Conservation (phyloP, 2,888 invertebrate species). For the Zaprionus lineosus region DNA sequence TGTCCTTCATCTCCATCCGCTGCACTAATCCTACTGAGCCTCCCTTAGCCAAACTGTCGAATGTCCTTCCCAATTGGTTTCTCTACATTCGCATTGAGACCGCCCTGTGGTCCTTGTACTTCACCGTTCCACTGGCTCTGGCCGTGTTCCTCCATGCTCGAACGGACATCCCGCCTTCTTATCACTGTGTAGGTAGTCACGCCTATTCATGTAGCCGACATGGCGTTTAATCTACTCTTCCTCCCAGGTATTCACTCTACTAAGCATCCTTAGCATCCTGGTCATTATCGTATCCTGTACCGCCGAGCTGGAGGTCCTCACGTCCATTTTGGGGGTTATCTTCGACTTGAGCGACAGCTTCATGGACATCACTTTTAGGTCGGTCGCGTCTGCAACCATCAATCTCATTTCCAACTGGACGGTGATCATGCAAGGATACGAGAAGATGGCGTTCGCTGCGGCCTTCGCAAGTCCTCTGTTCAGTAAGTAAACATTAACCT, state of each 20-base stretch:
- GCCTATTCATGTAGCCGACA: not conserved
- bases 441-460: conserved; percentile 54
- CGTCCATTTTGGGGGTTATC: conserved; percentile 33
- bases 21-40: no score
- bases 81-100: not conserved
- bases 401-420: conserved; percentile 34
- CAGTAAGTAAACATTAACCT: conserved; percentile 33
- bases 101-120: conserved; percentile 32
- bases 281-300: conserved; percentile 33
- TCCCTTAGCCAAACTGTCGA: conserved; percentile 16
- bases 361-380: conserved; percentile 36
- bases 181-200: conserved; percentile 37
- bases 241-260: conserved; percentile 16
- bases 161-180: conserved; percentile 50
- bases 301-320: conserved; percentile 41
- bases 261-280: conserved; percentile 14
- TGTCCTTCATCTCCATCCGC: not conserved
- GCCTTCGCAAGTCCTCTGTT: conserved; percentile 43
- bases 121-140: conserved; percentile 44
- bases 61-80: conserved; percentile 15
- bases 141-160: conserved; percentile 33
- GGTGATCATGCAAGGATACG: conserved; percentile 45
- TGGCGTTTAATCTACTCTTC: no score
- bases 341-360: conserved; percentile 28
- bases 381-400: conserved; percentile 31